Percentiles rank a stretch among this genome's conserved stretches.
These are phyloP conservation scores for Muscicapa comitata DNA, from an alignment of 2,797 vertebrate species.

Conservation along the genomic window DNA sequence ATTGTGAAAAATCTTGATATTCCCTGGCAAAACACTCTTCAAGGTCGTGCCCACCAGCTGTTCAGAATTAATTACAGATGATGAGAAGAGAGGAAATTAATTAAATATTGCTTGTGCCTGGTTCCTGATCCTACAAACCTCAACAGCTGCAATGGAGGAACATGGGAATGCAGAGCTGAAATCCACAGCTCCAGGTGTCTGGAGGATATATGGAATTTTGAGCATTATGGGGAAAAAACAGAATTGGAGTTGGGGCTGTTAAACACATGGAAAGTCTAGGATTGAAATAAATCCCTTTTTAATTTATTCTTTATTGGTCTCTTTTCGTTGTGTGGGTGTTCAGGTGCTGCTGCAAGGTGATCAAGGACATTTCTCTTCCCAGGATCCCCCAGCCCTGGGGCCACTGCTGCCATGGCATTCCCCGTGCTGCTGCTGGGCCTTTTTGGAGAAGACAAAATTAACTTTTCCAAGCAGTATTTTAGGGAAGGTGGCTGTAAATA, in stretches of 20 bases:
- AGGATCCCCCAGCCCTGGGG: neutral
- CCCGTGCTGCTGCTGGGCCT: neutral
- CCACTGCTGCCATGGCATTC: neutral
- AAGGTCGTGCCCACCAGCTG: neutral
- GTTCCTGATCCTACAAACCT: neutral
- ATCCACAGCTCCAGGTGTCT: neutral
- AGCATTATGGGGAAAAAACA: fast-evolving
- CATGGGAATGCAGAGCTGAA: neutral
- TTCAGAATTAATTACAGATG: neutral
- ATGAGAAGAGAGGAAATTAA: neutral
- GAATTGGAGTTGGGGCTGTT: neutral
- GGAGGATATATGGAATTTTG: neutral
- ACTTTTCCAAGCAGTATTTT: conserved; percentile 38
- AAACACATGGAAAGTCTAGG: neutral
- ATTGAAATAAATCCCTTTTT: neutral
- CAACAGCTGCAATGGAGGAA: fast-evolving
- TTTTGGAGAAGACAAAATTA: neutral
- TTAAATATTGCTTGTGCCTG: neutral
- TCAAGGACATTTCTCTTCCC: neutral
- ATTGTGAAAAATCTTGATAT: neutral
- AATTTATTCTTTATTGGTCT: neutral
- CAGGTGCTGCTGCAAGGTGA: neutral
- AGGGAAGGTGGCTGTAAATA: conserved; percentile 19
- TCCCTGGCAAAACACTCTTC: neutral
- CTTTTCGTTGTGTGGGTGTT: neutral